phyloP scores from a whole-genome alignment of 2,113 vertebrate genomes.

The Pandion haliaetus region DNA sequence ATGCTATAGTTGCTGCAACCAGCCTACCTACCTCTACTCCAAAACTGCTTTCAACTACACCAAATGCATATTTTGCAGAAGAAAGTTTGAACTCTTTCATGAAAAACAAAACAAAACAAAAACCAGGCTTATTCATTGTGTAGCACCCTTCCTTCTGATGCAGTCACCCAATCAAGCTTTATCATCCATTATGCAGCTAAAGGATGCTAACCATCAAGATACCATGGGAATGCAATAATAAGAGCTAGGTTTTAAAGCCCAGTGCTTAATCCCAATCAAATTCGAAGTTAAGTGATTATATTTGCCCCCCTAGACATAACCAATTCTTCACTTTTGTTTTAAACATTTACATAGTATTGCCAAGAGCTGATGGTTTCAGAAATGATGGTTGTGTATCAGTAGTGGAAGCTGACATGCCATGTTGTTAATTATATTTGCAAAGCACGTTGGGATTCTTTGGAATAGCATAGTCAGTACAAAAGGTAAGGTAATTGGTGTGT shows the following conservation, averaged over 20 bases:
- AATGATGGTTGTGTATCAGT: not conserved
- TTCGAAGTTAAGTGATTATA: not conserved
- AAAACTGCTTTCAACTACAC: not conserved
- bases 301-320: not conserved
- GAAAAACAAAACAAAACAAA: not conserved
- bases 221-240: not conserved
- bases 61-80: not conserved
- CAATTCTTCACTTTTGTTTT: not conserved
- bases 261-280: not conserved
- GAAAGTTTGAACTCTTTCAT: not conserved
- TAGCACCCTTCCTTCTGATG: not conserved
- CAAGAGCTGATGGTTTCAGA: not conserved
- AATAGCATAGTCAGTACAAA: not conserved
- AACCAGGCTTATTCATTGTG: not conserved
- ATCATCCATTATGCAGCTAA: not conserved
- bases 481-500: not conserved
- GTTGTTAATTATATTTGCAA: not conserved
- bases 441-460: not conserved
- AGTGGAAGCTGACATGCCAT: not conserved
- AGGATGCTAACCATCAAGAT: not conserved
- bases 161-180: not conserved
- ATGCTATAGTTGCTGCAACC: not conserved
- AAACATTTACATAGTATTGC: not conserved
- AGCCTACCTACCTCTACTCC: too few species aligned
- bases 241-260: not conserved